Conservation (phyloP, 1,140 invertebrate genomes). For the Nylanderia fulva region DNA sequence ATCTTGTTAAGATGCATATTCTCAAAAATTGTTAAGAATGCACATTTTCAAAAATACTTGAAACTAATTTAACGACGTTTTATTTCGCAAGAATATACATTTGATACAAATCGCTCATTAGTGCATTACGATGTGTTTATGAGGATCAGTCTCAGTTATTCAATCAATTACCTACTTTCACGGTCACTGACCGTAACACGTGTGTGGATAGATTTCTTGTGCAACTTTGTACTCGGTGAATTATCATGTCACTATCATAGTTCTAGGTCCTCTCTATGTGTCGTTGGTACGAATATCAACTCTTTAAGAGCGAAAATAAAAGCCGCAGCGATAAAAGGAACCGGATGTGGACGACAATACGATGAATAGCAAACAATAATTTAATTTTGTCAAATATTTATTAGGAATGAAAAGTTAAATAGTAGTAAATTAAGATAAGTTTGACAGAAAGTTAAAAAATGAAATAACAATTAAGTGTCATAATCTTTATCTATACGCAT, state of each 20-base stretch:
- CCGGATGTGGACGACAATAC: no score
- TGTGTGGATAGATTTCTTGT: constrained; percentile 42
- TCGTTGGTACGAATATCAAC: not conserved
- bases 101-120: not conserved
- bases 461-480: no score
- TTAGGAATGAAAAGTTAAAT: no score
- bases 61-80: not conserved
- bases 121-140: constrained; percentile 2
- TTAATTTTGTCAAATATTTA: no score
- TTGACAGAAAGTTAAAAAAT: no score
- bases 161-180: not conserved
- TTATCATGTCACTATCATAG: constrained; percentile 13
- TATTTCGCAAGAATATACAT: not conserved
- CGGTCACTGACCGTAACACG: constrained; percentile 35
- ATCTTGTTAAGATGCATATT: not conserved
- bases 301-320: not conserved
- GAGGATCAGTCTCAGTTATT: constrained; percentile 2
- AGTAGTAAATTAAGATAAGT: no score
- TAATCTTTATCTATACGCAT: no score
- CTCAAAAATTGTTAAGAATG: not conserved
- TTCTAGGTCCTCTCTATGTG: constrained; percentile 29
- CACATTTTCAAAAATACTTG: not conserved
- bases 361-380: no score
- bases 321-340: not conserved
- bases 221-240: constrained; percentile 9